A percentile compares a stretch with the other conserved stretches of the same genome.
These are phyloP conservation scores for Zootoca vivipara DNA, from an alignment of 2,113 vertebrate species.

Conservation along the genomic window DNA sequence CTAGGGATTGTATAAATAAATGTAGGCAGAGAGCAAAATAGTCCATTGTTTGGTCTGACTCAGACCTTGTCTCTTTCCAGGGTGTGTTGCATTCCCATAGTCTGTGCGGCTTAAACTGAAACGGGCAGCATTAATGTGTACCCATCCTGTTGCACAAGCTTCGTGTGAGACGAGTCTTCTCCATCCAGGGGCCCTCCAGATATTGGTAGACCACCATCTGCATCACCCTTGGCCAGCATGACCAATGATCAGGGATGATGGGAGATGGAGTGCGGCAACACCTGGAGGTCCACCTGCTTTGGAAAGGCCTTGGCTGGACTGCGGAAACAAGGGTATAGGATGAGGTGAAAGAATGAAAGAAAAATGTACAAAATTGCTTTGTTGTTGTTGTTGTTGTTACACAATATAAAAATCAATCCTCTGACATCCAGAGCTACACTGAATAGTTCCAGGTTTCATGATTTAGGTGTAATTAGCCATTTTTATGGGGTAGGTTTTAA, in stretches of 20 bases:
- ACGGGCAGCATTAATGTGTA: not conserved
- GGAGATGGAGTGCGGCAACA: too few species aligned
- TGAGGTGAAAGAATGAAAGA: not conserved
- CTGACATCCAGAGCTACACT: not conserved
- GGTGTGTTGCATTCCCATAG: too few species aligned
- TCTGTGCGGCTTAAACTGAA: not conserved
- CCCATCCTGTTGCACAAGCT: not conserved
- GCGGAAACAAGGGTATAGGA: not conserved
- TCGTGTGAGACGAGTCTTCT: too few species aligned
- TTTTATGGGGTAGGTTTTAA: not conserved
- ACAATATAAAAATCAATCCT: not conserved
- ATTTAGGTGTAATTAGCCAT: not conserved
- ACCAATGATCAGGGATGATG: too few species aligned
- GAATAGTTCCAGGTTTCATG: not conserved
- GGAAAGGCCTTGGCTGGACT: not conserved
- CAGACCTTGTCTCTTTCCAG: not conserved
- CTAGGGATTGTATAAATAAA: slow-evolving; percentile 9
- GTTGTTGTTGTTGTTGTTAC: not conserved
- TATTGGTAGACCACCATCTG: too few species aligned
- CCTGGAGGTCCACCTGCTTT: not conserved
- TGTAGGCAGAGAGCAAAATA: not conserved
- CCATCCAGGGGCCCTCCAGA: too few species aligned
- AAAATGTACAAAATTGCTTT: not conserved
- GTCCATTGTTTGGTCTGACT: not conserved
- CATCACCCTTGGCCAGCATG: too few species aligned